Percentiles rank a stretch among this genome's conserved stretches.
Evolutionary conservation across 1,140 invertebrate genomes (phyloP).

Genomic region (Drosophila lacteicornis): DNA sequence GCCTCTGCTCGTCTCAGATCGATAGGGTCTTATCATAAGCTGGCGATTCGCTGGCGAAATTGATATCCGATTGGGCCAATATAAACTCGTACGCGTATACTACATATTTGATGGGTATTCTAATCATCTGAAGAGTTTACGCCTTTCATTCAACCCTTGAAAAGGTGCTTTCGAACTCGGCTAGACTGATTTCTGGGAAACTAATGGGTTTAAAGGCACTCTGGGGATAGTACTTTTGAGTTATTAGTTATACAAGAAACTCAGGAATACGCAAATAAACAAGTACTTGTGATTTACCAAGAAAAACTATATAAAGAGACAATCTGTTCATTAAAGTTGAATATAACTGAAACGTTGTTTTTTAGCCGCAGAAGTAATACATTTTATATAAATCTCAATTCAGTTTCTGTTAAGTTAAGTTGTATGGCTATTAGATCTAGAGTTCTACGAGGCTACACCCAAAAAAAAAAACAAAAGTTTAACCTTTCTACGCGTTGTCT

Average conservation of each 20-base stretch:
- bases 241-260: background rate
- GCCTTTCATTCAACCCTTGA: constrained; percentile 1
- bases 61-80: constrained; percentile 31
- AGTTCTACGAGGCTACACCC: background rate
- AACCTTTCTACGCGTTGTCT: no score
- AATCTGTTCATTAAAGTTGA: no score
- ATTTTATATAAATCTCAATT: no score
- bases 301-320: background rate
- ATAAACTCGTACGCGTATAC: constrained; percentile 8
- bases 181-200: constrained; percentile 27
- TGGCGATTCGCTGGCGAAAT: constrained; percentile 16
- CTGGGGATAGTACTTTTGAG: background rate
- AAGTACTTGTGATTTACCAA: background rate
- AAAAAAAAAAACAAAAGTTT: no score
- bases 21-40: constrained; percentile 34
- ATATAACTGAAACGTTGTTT: no score
- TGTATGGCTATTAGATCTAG: no score
- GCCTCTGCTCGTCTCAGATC: constrained; percentile 14
- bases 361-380: background rate
- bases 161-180: constrained; percentile 8
- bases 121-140: constrained; percentile 14
- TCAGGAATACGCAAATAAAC: background rate
- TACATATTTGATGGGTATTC: constrained; percentile 10
- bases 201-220: background rate
- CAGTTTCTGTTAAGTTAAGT: no score